Evolutionary conservation across 2,888 invertebrate genomes (phyloP).

Genomic region (Limulus polyphemus): DNA sequence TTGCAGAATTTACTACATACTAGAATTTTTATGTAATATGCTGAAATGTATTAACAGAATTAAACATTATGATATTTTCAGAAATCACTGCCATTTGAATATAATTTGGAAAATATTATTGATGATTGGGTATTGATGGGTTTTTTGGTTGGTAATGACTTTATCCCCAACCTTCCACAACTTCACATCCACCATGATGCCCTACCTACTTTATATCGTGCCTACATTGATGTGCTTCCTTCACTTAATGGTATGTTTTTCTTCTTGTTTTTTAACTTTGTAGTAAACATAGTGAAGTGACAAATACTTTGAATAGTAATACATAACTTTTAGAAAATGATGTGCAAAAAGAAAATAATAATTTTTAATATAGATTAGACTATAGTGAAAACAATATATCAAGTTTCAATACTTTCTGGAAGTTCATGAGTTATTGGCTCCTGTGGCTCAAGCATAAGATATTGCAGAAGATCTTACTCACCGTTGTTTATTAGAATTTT

Average conservation of each 20-base stretch:
- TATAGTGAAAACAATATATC: too few relatives aligned
- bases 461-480: too few relatives aligned
- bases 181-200: constrained; percentile 86
- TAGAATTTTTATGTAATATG: neutral
- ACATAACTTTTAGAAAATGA: too few relatives aligned
- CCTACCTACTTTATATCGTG: constrained; percentile 68
- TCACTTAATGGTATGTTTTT: constrained; percentile 58
- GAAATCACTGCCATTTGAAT: constrained; percentile 51
- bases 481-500: too few relatives aligned
- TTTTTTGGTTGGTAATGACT: constrained; percentile 94
- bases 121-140: constrained; percentile 99
- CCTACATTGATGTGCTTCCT: constrained; percentile 75
- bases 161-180: constrained; percentile 89
- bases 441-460: too few relatives aligned
- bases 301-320: too few relatives aligned
- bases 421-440: too few relatives aligned
- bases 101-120: constrained; percentile 76
- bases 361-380: too few relatives aligned
- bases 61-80: constrained; percentile 21
- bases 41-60: neutral
- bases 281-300: too few relatives aligned
- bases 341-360: too few relatives aligned
- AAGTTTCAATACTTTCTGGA: too few relatives aligned
- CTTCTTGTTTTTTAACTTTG: neutral
- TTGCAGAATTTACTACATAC: too few relatives aligned